Evolutionary conservation across 2,888 invertebrate genomes (phyloP).

Genomic region (Hoplodrina blanda): DNA sequence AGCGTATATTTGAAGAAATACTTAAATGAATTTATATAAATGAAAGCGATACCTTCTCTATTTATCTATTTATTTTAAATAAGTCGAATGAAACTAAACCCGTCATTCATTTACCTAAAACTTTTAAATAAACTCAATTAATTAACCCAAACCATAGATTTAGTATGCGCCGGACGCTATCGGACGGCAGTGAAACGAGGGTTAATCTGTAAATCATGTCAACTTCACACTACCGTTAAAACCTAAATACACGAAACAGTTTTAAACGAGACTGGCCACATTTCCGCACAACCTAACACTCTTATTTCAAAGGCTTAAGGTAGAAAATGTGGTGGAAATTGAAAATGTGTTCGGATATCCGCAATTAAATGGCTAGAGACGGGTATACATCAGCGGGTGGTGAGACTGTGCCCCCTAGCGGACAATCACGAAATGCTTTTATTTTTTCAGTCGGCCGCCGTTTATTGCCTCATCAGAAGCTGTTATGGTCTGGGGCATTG

Average conservation of each 20-base stretch:
- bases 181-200: constrained; percentile 45
- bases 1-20: too few species aligned
- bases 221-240: constrained; percentile 56
- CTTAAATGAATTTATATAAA: too few species aligned
- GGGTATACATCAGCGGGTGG: constrained; percentile 70
- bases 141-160: constrained; percentile 42
- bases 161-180: constrained; percentile 23
- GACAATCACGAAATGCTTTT: constrained; percentile 88
- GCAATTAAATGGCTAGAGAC: constrained; percentile 74
- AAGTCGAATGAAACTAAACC: not conserved
- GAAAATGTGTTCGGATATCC: constrained; percentile 66
- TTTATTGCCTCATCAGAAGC: constrained; percentile 86
- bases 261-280: constrained; percentile 47
- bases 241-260: constrained; percentile 60
- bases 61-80: too few species aligned
- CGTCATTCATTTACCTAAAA: constrained; percentile 19
- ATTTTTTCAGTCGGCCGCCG: constrained; percentile 81
- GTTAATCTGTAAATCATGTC: constrained; percentile 64
- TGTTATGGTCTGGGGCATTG: constrained; percentile 74
- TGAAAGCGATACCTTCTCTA: too few species aligned
- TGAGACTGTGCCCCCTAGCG: constrained; percentile 67
- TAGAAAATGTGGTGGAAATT: constrained; percentile 42
- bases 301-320: constrained; percentile 51
- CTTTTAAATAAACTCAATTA: constrained; percentile 38
- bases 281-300: constrained; percentile 12